Conservation (phyloP, 2,888 invertebrate species). For the Sminthurinus aureus region DNA sequence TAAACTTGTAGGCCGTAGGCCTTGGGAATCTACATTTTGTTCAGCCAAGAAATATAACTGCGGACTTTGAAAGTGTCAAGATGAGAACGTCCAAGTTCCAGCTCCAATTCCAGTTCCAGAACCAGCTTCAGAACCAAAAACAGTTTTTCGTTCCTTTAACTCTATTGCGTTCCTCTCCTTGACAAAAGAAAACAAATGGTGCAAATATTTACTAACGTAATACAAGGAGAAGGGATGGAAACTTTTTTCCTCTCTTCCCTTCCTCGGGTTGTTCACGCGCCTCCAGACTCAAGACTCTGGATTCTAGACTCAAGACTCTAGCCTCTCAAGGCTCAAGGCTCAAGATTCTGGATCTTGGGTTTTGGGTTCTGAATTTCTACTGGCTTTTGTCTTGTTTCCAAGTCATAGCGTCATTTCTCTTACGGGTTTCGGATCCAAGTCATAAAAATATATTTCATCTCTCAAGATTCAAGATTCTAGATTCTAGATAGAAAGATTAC, state of each 20-base stretch:
- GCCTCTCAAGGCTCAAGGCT: no score
- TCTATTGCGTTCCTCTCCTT: background rate
- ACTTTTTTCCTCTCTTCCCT: background rate
- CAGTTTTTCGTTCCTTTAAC: background rate
- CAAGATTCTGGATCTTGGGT: no score
- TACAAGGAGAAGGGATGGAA: background rate
- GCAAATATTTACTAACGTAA: conserved; percentile 27
- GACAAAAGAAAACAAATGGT: conserved; percentile 15
- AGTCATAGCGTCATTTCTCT: background rate
- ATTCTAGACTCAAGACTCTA: no score
- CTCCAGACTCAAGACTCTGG: background rate
- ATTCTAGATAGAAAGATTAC: conserved; percentile 37
- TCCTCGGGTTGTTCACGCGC: background rate
- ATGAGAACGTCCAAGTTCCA: background rate
- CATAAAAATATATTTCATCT: conserved; percentile 38
- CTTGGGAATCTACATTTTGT: no score
- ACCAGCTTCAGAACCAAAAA: background rate
- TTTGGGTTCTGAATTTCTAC: background rate
- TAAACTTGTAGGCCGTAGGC: no score
- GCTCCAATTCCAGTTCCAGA: background rate
- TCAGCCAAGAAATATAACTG: no score
- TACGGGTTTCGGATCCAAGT: background rate
- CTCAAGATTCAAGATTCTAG: no score
- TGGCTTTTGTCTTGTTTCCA: conserved; percentile 20
- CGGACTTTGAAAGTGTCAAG: conserved; percentile 1